Base-by-base conservation (phyloP, 2,888 invertebrate species). In the Limnephilus marmoratus region DNA sequence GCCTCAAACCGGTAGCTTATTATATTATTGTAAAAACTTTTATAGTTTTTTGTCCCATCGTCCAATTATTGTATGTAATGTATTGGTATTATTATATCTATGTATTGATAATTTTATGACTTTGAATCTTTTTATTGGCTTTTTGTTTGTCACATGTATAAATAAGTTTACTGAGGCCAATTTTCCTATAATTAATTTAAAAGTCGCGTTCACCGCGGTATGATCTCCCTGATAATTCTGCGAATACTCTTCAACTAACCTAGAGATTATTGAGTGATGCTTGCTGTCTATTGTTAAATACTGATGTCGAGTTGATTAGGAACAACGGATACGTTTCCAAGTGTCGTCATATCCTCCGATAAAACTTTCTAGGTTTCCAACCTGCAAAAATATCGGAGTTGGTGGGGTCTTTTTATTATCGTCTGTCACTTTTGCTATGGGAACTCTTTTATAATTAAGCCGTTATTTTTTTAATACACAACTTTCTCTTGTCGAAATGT, bases 151-250 rank as follows among this genome's bases (percentile, higher is more conserved):
- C n/a, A 85, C 85, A 4, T n/a, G 37, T 85, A 24, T 85, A 41
- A 41, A 41, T 15, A 34, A 29, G 49, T 87, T 49, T 11, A 68
- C 87, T 34, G 41, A 87, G 68, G 49, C 34, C 83, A 87, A 90
- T 85, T 92, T 92, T 92, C 92, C 92, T 92, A 92, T 41, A 45
- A 41, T 80, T 90, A 83, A 87, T 87, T 45, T 83, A 82, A 90
- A 87, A 90, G 31, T 68, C 87, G 92, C 92, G 91, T 87, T 92
- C 82, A 87, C 82, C 91, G 91, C 93, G 88, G 53, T 91, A 91
- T 90, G 93, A 93, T 93, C 93, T 93, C 93, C 89, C 81, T 31
- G 82, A 86, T 91, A 83, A 53, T 82, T 24, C 85, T 88, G 87
- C n/a, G 81, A 29, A 18, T 49, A 45, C 49, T 82, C 24, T 29